Conservation (phyloP, 2,888 invertebrate species). For the Cephonodes hylas region DNA sequence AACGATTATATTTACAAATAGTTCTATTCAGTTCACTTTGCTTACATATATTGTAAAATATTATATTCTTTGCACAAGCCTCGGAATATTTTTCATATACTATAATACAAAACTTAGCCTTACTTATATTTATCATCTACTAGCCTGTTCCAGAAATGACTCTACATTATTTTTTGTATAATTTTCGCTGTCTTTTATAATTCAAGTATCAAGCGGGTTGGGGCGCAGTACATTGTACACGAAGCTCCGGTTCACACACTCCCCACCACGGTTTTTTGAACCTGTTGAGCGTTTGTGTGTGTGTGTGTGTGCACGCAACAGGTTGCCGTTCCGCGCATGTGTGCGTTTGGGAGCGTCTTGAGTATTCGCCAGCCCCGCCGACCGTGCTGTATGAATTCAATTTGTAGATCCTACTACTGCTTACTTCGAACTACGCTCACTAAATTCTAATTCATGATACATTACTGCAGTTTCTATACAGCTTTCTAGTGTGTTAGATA, state of each 20-base stretch:
- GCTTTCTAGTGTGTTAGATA: background rate
- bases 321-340: constrained; percentile 28
- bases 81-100: too few species aligned
- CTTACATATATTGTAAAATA: too few species aligned
- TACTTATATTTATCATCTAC: too few species aligned
- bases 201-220: constrained; percentile 46
- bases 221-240: constrained; percentile 29
- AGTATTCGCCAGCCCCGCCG: constrained; percentile 17
- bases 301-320: constrained; percentile 35
- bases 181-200: background rate
- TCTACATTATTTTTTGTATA: background rate
- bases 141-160: too few species aligned
- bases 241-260: constrained; percentile 58
- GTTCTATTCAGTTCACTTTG: too few species aligned
- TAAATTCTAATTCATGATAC: too few species aligned
- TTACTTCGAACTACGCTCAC: background rate
- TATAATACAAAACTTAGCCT: too few species aligned
- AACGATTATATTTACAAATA: too few species aligned
- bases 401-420: background rate
- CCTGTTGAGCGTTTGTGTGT: constrained; percentile 47
- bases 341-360: constrained; percentile 38
- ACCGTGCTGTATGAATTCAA: constrained; percentile 1
- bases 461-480: background rate
- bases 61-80: too few species aligned
- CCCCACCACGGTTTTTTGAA: constrained; percentile 48